Conservation (phyloP, 53 echinoderm and acorn worm species). For the Paracentrotus lividus region DNA sequence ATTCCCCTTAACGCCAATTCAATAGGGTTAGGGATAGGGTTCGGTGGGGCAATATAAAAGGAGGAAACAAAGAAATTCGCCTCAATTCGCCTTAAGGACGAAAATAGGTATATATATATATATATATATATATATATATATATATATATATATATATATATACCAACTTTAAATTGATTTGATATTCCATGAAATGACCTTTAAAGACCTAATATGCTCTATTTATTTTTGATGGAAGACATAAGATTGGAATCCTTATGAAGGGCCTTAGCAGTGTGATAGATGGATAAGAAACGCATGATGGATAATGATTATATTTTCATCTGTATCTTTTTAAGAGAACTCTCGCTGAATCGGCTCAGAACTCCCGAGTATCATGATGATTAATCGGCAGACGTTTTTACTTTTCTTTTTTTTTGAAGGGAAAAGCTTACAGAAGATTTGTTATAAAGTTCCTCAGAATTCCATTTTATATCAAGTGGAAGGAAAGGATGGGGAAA, state of each 20-base stretch:
- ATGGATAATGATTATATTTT: slow-evolving; percentile 60
- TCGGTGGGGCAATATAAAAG: no score
- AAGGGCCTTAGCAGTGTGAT: background rate
- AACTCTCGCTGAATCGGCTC: background rate
- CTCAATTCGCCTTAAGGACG: no score
- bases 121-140: no score
- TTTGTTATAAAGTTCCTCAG: background rate
- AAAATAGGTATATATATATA: no score
- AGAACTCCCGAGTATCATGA: background rate
- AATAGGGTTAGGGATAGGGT: no score
- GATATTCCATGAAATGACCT: no score
- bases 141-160: no score
- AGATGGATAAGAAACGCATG: slow-evolving; percentile 19
- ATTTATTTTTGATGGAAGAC: background rate
- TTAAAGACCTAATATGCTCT: background rate
- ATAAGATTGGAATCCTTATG: background rate
- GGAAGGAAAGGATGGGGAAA: background rate
- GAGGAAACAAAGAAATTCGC: no score
- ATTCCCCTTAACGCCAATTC: no score
- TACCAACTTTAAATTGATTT: no score
- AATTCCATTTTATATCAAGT: background rate
- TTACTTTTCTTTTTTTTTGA: background rate
- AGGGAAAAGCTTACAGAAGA: background rate
- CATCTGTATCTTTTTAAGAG: slow-evolving; percentile 7
- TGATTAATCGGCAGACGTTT: background rate